Evolutionary conservation across 2,797 vertebrate genomes (phyloP).

Genomic region (Buceros bicornis): DNA sequence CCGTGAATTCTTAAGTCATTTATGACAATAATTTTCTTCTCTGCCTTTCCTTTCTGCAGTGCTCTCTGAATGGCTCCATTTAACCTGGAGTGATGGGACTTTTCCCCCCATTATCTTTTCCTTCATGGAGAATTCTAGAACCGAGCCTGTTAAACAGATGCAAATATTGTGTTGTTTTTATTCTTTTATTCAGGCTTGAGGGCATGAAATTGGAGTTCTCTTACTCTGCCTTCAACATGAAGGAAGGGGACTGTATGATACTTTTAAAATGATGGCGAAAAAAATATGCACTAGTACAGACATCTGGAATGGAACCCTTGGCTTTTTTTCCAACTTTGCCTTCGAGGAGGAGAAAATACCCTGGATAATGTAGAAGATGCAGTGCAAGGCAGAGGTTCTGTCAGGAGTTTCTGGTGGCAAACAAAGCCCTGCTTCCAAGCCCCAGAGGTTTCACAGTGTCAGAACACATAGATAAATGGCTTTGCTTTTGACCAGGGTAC

Average conservation of each 20-base stretch:
- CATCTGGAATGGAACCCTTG: background rate
- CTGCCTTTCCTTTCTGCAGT: slow-evolving; percentile 58
- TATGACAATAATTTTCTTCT: slow-evolving; percentile 73
- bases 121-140: slow-evolving; percentile 71
- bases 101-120: slow-evolving; percentile 32
- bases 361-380: background rate
- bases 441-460: background rate
- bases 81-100: slow-evolving; percentile 57
- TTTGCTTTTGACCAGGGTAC: background rate
- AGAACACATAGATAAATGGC: slow-evolving; percentile 30
- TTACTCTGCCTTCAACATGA: slow-evolving; percentile 74
- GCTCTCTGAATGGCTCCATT: slow-evolving; percentile 58
- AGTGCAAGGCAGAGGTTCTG: background rate
- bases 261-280: slow-evolving; percentile 62
- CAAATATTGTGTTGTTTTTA: slow-evolving; percentile 82
- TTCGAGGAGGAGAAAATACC: slow-evolving; percentile 22
- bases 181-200: slow-evolving; percentile 78
- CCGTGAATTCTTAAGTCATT: slow-evolving; percentile 80
- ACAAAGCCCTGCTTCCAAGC: background rate
- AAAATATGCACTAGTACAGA: slow-evolving; percentile 49
- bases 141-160: slow-evolving; percentile 79
- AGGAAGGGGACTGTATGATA: slow-evolving; percentile 75
- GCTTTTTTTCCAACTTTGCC: slow-evolving; percentile 46
- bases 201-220: slow-evolving; percentile 79
- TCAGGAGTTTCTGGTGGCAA: slow-evolving; percentile 5